Conservation (phyloP, 2,113 vertebrate species). For the Ia io region DNA sequence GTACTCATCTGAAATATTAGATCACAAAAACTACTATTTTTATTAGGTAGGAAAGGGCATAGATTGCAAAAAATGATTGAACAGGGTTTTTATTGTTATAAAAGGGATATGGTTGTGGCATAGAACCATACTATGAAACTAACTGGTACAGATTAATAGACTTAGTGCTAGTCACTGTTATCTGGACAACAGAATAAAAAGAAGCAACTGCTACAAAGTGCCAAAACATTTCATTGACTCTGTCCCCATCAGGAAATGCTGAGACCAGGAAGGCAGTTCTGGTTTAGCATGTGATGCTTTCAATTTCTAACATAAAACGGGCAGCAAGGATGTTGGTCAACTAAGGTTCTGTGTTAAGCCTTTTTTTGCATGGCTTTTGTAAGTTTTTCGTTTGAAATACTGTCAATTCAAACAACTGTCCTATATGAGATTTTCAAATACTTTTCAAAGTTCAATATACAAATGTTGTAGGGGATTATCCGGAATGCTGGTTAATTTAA, state of each 20-base stretch:
- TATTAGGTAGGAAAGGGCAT: background rate
- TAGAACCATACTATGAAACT: background rate
- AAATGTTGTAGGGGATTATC: background rate
- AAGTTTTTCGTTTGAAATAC: conserved; percentile 10
- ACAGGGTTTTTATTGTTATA: background rate
- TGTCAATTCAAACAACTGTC: background rate
- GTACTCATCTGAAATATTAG: conserved; percentile 31
- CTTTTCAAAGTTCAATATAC: background rate
- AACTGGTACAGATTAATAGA: background rate
- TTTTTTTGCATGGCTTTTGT: background rate
- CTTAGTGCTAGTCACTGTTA: background rate
- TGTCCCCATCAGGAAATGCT: background rate
- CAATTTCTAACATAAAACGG: background rate
- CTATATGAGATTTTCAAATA: background rate
- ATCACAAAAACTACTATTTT: background rate
- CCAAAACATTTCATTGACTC: background rate
- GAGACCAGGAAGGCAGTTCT: background rate
- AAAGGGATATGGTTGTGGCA: background rate
- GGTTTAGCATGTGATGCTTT: background rate
- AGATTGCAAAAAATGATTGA: background rate
- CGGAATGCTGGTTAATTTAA: background rate
- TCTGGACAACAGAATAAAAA: background rate
- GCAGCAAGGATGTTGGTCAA: background rate
- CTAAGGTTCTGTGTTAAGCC: background rate
- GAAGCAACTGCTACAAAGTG: background rate